A percentile compares a stretch with the other conserved stretches of the same genome.
These are phyloP conservation scores for Coptodon bakossiorum DNA, from an alignment of 2,113 vertebrate species.

Conservation along the genomic window DNA sequence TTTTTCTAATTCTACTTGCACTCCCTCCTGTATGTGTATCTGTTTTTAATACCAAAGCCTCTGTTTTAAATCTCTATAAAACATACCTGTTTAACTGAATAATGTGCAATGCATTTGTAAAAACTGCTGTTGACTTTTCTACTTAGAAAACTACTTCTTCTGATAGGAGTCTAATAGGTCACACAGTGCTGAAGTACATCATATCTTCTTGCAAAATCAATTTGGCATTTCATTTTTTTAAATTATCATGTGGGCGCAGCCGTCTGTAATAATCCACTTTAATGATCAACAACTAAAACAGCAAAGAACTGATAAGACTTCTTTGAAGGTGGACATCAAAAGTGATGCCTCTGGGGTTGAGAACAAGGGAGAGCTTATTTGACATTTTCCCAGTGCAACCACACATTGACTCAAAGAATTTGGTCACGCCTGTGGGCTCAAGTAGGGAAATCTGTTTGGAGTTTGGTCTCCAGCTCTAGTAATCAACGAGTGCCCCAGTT, in stretches of 20 bases:
- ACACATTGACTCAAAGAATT: slow-evolving; percentile 44
- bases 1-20: neutral
- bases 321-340: slow-evolving; percentile 64
- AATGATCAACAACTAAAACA: slow-evolving; percentile 54
- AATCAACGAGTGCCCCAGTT: slow-evolving; percentile 53
- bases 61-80: neutral
- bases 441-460: slow-evolving; percentile 37
- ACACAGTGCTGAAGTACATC: neutral
- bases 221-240: slow-evolving; percentile 22
- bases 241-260: slow-evolving; percentile 12
- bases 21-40: no score
- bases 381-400: slow-evolving; percentile 38
- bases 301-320: slow-evolving; percentile 31
- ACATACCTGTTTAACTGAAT: neutral
- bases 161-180: neutral
- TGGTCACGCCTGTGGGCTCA: slow-evolving; percentile 35
- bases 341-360: slow-evolving; percentile 46
- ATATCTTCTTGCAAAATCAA: slow-evolving; percentile 30
- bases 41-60: neutral
- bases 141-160: neutral
- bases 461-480: slow-evolving; percentile 20
- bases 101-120: neutral
- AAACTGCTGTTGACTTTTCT: neutral
- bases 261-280: slow-evolving; percentile 24
- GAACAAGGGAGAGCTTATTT: slow-evolving; percentile 46